Conservation (phyloP, 30 jellyfish, hydroid and myxozoan genomes). For the Aurelia coerulea region DNA sequence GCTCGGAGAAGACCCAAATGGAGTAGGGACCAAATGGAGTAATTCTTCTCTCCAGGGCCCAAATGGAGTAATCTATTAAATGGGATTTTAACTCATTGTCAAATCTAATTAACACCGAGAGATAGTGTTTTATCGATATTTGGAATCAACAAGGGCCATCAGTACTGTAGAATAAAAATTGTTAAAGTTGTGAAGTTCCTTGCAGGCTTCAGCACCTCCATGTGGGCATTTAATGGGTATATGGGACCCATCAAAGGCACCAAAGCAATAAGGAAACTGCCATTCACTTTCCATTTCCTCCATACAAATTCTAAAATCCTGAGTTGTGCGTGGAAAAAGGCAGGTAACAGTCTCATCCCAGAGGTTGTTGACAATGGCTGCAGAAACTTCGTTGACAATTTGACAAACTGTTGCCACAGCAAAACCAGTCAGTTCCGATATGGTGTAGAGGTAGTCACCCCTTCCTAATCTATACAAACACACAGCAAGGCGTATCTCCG, state of each 20-base stretch:
- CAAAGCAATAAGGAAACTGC: slow-evolving; percentile 73
- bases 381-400: slow-evolving; percentile 48
- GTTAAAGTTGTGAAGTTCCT: slow-evolving; percentile 57
- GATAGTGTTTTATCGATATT: slow-evolving; percentile 22
- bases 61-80: too few relatives aligned
- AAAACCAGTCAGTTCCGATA: slow-evolving; percentile 68
- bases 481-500: slow-evolving; percentile 75
- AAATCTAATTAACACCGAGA: too few relatives aligned
- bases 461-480: slow-evolving; percentile 62
- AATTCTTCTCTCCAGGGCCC: too few relatives aligned
- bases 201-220: slow-evolving; percentile 80
- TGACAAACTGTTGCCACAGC: slow-evolving; percentile 68
- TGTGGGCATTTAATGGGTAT: slow-evolving; percentile 59
- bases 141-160: slow-evolving; percentile 70
- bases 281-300: slow-evolving; percentile 68
- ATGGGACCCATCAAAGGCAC: slow-evolving; percentile 70
- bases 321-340: slow-evolving; percentile 55
- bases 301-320: slow-evolving; percentile 55
- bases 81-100: too few relatives aligned
- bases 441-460: slow-evolving; percentile 79
- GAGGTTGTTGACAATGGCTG: slow-evolving; percentile 52
- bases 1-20: too few relatives aligned
- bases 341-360: slow-evolving; percentile 60
- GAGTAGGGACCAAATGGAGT: too few relatives aligned
- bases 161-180: slow-evolving; percentile 51